Evolutionary conservation across 2,888 invertebrate genomes (phyloP).

Genomic region (Eupeodes luniger): DNA sequence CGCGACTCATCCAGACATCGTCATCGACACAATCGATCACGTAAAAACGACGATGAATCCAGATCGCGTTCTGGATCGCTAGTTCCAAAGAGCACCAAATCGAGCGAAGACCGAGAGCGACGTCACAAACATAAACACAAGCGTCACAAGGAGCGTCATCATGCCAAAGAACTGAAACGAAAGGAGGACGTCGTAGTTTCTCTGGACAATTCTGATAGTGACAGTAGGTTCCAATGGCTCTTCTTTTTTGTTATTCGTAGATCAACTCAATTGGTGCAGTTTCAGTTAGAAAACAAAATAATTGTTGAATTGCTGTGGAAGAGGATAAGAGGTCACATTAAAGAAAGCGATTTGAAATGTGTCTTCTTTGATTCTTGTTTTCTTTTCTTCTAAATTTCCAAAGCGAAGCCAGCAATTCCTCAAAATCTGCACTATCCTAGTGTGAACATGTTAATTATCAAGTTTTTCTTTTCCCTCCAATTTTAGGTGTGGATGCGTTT

Average conservation of each 20-base stretch:
- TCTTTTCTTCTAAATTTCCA: not conserved
- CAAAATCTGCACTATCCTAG: slow-evolving; percentile 78
- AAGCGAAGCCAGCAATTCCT: slow-evolving; percentile 73
- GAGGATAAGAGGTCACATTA: slow-evolving; percentile 67
- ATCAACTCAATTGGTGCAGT: slow-evolving; percentile 49
- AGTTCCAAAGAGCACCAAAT: slow-evolving; percentile 32
- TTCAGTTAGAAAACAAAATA: not conserved
- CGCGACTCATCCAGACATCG: slow-evolving; percentile 53
- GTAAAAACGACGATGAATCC: slow-evolving; percentile 43
- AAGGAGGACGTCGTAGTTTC: slow-evolving; percentile 79
- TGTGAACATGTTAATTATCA: slow-evolving; percentile 79
- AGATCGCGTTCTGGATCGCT: slow-evolving; percentile 60
- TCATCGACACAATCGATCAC: slow-evolving; percentile 78
- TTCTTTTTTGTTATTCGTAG: not conserved
- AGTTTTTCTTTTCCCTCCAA: slow-evolving; percentile 77
- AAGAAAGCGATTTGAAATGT: slow-evolving; percentile 72
- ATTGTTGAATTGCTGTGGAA: slow-evolving; percentile 48
- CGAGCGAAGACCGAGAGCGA: slow-evolving; percentile 77
- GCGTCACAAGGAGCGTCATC: slow-evolving; percentile 81
- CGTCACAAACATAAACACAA: slow-evolving; percentile 80
- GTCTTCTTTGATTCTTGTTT: slow-evolving; percentile 51
- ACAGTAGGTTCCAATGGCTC: slow-evolving; percentile 81
- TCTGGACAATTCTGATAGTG: slow-evolving; percentile 82
- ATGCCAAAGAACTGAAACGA: slow-evolving; percentile 78
- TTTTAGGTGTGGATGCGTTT: slow-evolving; percentile 66